These are phyloP conservation scores for Isaurus tuberculatus DNA, from an alignment of 92 coral and sea anemone species.

Conservation along the genomic window DNA sequence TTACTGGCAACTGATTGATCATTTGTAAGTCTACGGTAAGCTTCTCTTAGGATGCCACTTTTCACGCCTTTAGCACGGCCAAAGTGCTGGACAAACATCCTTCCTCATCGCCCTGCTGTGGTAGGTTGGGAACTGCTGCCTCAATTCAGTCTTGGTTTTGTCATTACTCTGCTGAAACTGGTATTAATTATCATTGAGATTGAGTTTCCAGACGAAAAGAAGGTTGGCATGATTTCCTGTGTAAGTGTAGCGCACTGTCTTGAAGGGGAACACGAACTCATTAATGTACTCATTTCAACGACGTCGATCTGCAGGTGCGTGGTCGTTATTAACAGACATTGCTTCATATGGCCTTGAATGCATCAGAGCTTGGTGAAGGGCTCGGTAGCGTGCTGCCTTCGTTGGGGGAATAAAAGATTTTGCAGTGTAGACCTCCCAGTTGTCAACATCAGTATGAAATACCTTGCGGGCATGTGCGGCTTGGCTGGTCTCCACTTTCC, in stretches of 20 bases:
- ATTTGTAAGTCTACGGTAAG: neutral
- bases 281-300: constrained; percentile 44
- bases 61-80: constrained; percentile 43
- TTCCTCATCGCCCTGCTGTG: constrained; percentile 34
- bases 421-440: constrained; percentile 47
- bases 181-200: neutral
- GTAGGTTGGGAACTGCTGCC: constrained; percentile 39
- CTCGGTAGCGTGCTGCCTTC: constrained; percentile 56
- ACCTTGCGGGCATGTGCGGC: constrained; percentile 41
- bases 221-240: constrained; percentile 46
- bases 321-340: constrained; percentile 42
- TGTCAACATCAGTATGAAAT: constrained; percentile 38
- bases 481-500: constrained; percentile 33
- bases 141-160: constrained; percentile 6
- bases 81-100: constrained; percentile 33
- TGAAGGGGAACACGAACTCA: constrained; percentile 46
- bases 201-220: constrained; percentile 48
- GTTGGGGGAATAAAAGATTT: constrained; percentile 20
- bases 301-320: constrained; percentile 50
- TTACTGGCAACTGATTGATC: too few species aligned
- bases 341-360: constrained; percentile 55
- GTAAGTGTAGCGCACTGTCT: constrained; percentile 44
- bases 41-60: neutral
- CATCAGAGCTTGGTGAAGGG: constrained; percentile 53
- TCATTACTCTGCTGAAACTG: constrained; percentile 19